Evolutionary conservation across 2,888 invertebrate genomes (phyloP).

Genomic region (Cancer borealis): DNA sequence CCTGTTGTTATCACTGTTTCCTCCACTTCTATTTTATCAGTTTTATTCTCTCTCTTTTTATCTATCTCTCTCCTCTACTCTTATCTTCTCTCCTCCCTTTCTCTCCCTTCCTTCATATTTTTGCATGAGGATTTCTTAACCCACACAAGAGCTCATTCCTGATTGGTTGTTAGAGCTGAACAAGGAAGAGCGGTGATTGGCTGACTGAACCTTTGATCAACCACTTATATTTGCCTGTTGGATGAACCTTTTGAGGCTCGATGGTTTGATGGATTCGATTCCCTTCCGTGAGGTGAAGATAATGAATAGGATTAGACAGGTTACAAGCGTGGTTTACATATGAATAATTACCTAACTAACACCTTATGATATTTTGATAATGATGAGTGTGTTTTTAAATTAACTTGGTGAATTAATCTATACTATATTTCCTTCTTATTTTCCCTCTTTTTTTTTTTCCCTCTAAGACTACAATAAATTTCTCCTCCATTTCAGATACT

Average conservation of each 20-base stretch:
- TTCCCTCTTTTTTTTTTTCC: not conserved
- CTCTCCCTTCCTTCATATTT: not conserved
- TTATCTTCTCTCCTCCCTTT: not conserved
- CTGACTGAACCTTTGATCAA: not conserved
- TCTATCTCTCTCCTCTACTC: not conserved
- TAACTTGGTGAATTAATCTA: not conserved
- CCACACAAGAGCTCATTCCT: not conserved
- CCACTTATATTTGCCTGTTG: constrained; percentile 20
- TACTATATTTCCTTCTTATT: not conserved
- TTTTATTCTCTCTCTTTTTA: not conserved
- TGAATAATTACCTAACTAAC: not conserved
- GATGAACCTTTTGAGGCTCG: not conserved
- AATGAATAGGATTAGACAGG: not conserved
- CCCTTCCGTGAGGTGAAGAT: not conserved
- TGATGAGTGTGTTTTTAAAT: not conserved
- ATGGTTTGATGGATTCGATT: not conserved
- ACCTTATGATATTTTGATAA: not conserved
- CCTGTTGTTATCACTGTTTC: not conserved
- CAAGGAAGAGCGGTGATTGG: not conserved
- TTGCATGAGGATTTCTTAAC: not conserved
- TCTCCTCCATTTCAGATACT: not conserved
- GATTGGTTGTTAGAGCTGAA: not conserved
- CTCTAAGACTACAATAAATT: not conserved
- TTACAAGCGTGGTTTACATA: not conserved
- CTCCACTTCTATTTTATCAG: not conserved